These are phyloP conservation scores for Macroramphosus scolopax DNA, from an alignment of 2,797 vertebrate genomes.

Conservation along the genomic window DNA sequence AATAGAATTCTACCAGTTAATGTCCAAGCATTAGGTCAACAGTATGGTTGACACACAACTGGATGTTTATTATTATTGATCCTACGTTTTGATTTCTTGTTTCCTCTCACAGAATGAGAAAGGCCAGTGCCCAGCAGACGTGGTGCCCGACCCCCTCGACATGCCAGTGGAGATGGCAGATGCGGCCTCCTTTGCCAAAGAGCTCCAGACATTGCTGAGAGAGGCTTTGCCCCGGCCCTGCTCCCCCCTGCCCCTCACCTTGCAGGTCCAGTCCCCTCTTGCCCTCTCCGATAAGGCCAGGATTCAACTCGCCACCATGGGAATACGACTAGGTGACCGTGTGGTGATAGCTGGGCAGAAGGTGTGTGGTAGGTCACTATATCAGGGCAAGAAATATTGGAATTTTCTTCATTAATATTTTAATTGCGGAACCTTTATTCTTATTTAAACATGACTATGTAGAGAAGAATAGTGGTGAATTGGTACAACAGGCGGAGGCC, in stretches of 20 bases:
- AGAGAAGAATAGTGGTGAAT: too few relatives aligned
- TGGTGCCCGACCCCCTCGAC: slow-evolving; percentile 92
- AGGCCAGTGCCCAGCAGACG: slow-evolving; percentile 88
- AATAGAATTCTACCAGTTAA: too few relatives aligned
- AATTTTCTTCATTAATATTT: background rate
- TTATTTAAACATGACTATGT: too few relatives aligned
- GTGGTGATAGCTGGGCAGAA: slow-evolving; percentile 96
- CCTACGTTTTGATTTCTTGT: too few relatives aligned
- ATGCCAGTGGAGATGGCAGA: slow-evolving; percentile 97
- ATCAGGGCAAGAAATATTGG: slow-evolving; percentile 2
- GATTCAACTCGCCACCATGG: slow-evolving; percentile 81
- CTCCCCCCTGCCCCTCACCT: slow-evolving; percentile 71
- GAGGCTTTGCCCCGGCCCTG: slow-evolving; percentile 81
- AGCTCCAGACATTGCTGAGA: slow-evolving; percentile 84
- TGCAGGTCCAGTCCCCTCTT: slow-evolving; percentile 60
- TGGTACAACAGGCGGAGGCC: too few relatives aligned
- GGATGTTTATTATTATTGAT: too few relatives aligned
- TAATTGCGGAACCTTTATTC: too few relatives aligned
- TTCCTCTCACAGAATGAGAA: slow-evolving; percentile 84
- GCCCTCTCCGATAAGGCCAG: slow-evolving; percentile 76
- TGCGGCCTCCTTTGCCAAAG: slow-evolving; percentile 87
- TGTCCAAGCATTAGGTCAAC: too few relatives aligned
- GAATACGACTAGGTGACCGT: slow-evolving; percentile 88
- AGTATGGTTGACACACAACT: too few relatives aligned
- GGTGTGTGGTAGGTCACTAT: slow-evolving; percentile 71